Base-by-base conservation (phyloP, 35 echinoderm and acorn worm genomes). In the Ophiothrix spiculata region DNA sequence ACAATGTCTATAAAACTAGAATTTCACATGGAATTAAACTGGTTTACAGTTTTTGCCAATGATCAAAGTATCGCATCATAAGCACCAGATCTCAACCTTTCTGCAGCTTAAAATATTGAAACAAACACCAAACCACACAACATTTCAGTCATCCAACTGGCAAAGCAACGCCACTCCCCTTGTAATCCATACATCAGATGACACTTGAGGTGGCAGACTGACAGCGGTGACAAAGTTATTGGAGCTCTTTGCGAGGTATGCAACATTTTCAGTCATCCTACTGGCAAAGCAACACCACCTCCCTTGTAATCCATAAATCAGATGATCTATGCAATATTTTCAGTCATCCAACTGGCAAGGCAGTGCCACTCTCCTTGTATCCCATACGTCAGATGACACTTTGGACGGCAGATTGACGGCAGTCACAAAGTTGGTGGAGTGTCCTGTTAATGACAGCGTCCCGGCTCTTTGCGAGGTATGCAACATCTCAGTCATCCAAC, bases 371-470 rank as follows among this genome's bases (percentile, higher is more conserved):
- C 93, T 89, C 36, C 93, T 88, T 2, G 40, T 91, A 45, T 92
- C 88, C 95, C 95, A 97, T n/a, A 93, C 73, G 39, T 97, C 95
- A 33, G 95, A 80, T 32, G 84, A 49, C 2, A 88, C 79, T 29
- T 85, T 54, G 2, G 95, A 93, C 21, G 95, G 95, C 10, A 97
- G 91, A 75, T 88, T 75, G 0, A 97, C 82, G 4, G 95, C 85
- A 1, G 91, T 91, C 10, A 97, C 95, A 85, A 97, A 97, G 84
- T 97, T 97, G 29, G 95, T 97, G 32, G 95, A 97, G 38, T 86
- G 95, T 38, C 95, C 95, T 0, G 95, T 97, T n/a, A 91, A 97
- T 33, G 95, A 97, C 37, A 97, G 83, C 13, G 95, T 97, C 33
- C 95, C 95, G 12, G 95, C 90, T 29, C 95, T 82, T 31, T 91